Evolutionary conservation across 1,140 invertebrate genomes (phyloP).

Genomic region (Hyles euphorbiae): DNA sequence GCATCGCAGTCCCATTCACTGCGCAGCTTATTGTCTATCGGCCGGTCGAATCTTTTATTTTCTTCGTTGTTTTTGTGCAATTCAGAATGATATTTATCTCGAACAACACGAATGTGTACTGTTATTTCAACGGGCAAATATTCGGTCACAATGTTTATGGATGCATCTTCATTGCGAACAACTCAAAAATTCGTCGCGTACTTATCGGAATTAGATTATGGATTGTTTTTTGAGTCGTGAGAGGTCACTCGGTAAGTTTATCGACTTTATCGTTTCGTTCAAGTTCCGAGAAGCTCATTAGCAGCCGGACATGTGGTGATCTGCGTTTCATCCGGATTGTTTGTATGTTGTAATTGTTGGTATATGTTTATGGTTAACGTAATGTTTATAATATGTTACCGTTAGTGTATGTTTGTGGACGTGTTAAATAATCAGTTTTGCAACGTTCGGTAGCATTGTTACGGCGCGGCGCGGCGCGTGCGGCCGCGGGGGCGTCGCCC

Average conservation of each 20-base stretch:
- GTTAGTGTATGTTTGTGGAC: conserved; percentile 9
- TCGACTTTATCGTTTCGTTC: neutral
- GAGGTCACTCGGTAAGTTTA: conserved; percentile 3
- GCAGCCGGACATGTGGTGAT: too few species aligned
- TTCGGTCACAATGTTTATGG: conserved; percentile 29
- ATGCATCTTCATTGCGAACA: conserved; percentile 21
- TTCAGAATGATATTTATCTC: conserved; percentile 33
- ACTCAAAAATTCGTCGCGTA: conserved; percentile 23
- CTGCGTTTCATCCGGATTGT: too few species aligned
- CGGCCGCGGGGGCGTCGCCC: conserved; percentile 52
- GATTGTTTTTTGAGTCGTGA: conserved; percentile 21
- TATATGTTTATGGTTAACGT: too few species aligned
- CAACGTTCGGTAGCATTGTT: conserved; percentile 41
- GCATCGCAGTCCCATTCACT: conserved; percentile 29
- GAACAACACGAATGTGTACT: conserved; percentile 36
- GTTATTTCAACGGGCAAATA: conserved; percentile 36
- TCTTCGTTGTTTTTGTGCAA: conserved; percentile 36
- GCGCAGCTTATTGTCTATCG: conserved; percentile 34
- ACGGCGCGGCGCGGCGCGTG: conserved; percentile 30
- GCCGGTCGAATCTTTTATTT: conserved; percentile 24
- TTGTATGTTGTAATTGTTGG: too few species aligned
- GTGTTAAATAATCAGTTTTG: conserved; percentile 55
- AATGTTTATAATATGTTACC: neutral
- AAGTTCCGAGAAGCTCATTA: too few species aligned
- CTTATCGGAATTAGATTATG: conserved; percentile 31